Base-by-base conservation (phyloP, 1,140 invertebrate species). In the Cepaea nemoralis region DNA sequence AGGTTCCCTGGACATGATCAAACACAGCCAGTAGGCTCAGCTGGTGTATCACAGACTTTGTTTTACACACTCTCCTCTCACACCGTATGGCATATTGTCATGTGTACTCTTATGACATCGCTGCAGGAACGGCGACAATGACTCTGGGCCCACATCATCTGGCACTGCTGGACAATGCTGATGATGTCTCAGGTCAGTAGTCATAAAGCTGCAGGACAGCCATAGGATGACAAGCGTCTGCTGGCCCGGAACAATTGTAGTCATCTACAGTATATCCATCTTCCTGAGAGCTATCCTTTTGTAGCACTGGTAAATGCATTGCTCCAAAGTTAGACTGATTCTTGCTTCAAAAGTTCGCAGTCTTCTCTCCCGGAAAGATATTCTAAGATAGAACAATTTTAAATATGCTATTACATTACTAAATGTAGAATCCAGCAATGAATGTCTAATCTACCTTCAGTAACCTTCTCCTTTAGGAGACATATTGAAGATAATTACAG, bases 61-160 rank as follows among this genome's bases (percentile, higher is more conserved):
- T 67, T 27, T 67, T 59, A 67, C 82, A 77, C 39, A 27, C 87
- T 88, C 87, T 77, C 73, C 82, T 75, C 85, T 76, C 71, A 80
- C 77, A n/a, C 80, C 5, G 88, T 89, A 89, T 87, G 88, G 88
- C 88, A 89, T 89, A 89, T 89, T 89, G 88, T 86, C 88, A 89
- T 88, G 84, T 83, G 77, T 45, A 50, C 42, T 39, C 39, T 66
- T 63, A 31, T 59, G 70, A 80, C 74, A 19, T 12, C 19, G 79
- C 76, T 82, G 81, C 78, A 0, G 79, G 82, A 48, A 42, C 55
- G 27, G 75, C 75, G 33, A 35, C 45, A 10, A 24, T n/a, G 77
- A 66, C 16, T 14, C 40, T 12, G 59, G 14, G 31, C 77, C 37
- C 14, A 19, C 59, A 33, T 48, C 63, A 35, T 77, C 50, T 35